Percentiles rank a stretch among this genome's conserved stretches.
These are phyloP conservation scores for Blera fallax DNA, from an alignment of 2,888 invertebrate species.

Conservation along the genomic window DNA sequence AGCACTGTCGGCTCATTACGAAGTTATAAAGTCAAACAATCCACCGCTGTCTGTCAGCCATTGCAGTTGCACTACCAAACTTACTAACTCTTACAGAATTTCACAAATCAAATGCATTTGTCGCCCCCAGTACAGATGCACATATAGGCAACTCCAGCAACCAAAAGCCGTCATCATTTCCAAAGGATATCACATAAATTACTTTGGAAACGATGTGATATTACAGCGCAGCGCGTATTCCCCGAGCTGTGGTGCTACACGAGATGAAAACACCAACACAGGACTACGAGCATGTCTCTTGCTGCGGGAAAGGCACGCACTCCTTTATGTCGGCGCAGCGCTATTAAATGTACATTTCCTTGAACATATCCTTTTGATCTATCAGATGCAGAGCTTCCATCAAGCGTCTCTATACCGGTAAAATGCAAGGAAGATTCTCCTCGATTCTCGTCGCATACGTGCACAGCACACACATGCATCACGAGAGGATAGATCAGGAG, in stretches of 20 bases:
- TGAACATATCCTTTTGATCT: conserved; percentile 57
- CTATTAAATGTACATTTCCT: conserved; percentile 60
- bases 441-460: neutral
- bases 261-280: neutral
- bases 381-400: conserved; percentile 35
- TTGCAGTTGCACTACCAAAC: neutral
- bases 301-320: conserved; percentile 26
- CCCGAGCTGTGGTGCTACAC: neutral
- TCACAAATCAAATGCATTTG: conserved; percentile 45
- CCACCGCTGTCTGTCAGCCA: conserved; percentile 4
- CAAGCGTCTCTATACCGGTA: neutral
- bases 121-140: neutral
- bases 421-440: neutral
- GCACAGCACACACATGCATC: conserved; percentile 1
- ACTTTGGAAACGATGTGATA: conserved; percentile 6
- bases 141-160: conserved; percentile 10
- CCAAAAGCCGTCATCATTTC: neutral
- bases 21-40: conserved; percentile 22
- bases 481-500: neutral
- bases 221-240: neutral
- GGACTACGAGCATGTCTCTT: neutral
- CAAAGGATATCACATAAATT: conserved; percentile 26
- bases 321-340: conserved; percentile 29
- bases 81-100: conserved; percentile 2
- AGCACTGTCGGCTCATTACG: neutral